Base-by-base conservation (phyloP, 2,888 invertebrate species). In the Ceriagrion tenellum region DNA sequence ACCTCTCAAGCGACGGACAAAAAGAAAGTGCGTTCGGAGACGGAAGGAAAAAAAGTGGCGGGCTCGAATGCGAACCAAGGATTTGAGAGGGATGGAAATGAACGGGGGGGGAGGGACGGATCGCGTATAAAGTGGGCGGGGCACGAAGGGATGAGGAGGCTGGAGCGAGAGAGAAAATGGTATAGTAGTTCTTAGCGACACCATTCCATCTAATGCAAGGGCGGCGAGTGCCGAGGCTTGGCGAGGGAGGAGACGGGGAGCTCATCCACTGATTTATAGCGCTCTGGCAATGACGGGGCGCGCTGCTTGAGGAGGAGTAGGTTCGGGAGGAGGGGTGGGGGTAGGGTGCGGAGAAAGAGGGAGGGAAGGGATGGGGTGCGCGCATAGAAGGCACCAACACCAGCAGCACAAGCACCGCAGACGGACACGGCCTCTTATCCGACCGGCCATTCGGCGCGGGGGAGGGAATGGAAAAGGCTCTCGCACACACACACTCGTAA, bases 251-350 rank as follows among this genome's bases (percentile, higher is more conserved):
- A 69, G 81, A 12, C 26, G 69, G 8, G 69, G n/a, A 23, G 90
- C 91, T 91, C 91, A 59, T 40, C 63, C 10, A 63, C 91, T 91
- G 91, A 91, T 91, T 91, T 69, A 91, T 91, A 91, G 91, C 91
- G 63, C 40, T 23, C 91, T 89, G 89, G 55, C 26, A 55, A 26
- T 26, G 89, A 89, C 89, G 55, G 89, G 89, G 55, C 89, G 26
- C 40, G 55, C 89, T 55, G 55, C 47, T 47, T 55, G 47, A 47
- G 55, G n/a, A 89, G 55, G 23, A 89, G 55, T 0, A 16, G 55
- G 3, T 81, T 81, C 18, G 23, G 47, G n/a, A 55, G 89, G 89
- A 18, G 47, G 35, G 13, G 35, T 3, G 69, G 13, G 35, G 13
- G 35, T 3, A n/a, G 13, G 81, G 55, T 26, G 55, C 26, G 55